Evolutionary conservation across 2,113 vertebrate genomes (phyloP), one percentile per base, ranked within the genome.

Genomic region (Neodon shergylaensis): DNA sequence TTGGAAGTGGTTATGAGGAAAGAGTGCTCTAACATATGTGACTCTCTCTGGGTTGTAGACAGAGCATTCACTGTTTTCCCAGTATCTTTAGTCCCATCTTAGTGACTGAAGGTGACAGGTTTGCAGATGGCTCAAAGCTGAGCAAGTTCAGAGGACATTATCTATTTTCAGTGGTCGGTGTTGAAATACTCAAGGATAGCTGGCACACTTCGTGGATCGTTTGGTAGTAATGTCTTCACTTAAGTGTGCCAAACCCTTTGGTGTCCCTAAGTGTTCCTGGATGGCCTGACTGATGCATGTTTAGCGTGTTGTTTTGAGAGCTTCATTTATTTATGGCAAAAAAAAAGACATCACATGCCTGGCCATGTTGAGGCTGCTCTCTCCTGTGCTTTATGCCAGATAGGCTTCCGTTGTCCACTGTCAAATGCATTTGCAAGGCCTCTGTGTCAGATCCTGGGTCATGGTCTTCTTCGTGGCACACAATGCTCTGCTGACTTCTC

Each of bases 401-500:
- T 61, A 95, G 93, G 79, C 82, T 63, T 94, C 97, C 93, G 89
- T 44, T 97, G 90, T 93, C 94, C 39, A 89, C 94, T 98, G 98
- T 97, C 97, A 97, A 92, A 97, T 94, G 90, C 91, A 42, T 92
- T 98, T 96, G 95, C 87, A 72, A 95, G 96, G 44, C 88, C 90
- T 89, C 97, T 78, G 95, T 96, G 88, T 95, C 97, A 97, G 97
- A 88, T 76, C 94, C 97, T 89, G 90, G 95, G 94, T 94, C 90
- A n/a, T 95, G 83, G 83, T 97, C 96, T 97, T 97, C 90, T 76
- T 95, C 90, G 89, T 96, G 96, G 95, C 97, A 97, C 98, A 95
- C 97, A 96, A 96, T 97, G 95, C 94, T 98, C 97, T 98, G 95
- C 96, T 97, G 91, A 91, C 85, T 97, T 86, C 94, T 97, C 49